These are phyloP conservation scores for Phalangium opilio DNA, from an alignment of 2,888 invertebrate genomes.

Conservation along the genomic window DNA sequence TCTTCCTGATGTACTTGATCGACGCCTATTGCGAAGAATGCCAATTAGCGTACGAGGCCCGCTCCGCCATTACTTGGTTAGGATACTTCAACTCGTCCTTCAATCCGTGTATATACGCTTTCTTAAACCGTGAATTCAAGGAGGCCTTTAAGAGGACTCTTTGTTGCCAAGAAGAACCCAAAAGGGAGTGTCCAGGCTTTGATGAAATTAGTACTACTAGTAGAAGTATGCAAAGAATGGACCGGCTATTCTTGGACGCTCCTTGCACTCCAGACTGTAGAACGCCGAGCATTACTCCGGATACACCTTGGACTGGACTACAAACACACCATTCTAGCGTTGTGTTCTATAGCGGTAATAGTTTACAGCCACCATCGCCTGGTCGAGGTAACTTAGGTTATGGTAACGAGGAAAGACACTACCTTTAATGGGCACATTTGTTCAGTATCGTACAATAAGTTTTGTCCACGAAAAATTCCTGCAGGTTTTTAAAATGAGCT, in stretches of 20 bases:
- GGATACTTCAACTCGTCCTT: constrained; percentile 39
- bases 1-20: constrained; percentile 85
- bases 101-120: constrained; percentile 86
- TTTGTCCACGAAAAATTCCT: too few relatives aligned
- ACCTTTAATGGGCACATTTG: too few relatives aligned
- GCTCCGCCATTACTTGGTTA: constrained; percentile 40
- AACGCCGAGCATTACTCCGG: too few relatives aligned
- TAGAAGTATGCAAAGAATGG: not conserved
- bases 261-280: too few relatives aligned
- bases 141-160: constrained; percentile 85
- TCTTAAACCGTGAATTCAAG: constrained; percentile 87
- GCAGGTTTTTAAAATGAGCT: too few relatives aligned
- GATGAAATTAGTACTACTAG: not conserved
- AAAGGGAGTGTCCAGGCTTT: constrained; percentile 7
- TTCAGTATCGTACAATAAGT: too few relatives aligned
- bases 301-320: too few relatives aligned
- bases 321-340: too few relatives aligned
- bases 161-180: constrained; percentile 39
- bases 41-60: constrained; percentile 50
- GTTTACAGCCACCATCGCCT: too few relatives aligned
- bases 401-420: too few relatives aligned
- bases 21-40: constrained; percentile 69
- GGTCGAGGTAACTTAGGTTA: too few relatives aligned
- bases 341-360: too few relatives aligned
- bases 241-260: not conserved